Evolutionary conservation across 1,140 invertebrate species (phyloP).

Genomic region (Lordiphosa mommai): DNA sequence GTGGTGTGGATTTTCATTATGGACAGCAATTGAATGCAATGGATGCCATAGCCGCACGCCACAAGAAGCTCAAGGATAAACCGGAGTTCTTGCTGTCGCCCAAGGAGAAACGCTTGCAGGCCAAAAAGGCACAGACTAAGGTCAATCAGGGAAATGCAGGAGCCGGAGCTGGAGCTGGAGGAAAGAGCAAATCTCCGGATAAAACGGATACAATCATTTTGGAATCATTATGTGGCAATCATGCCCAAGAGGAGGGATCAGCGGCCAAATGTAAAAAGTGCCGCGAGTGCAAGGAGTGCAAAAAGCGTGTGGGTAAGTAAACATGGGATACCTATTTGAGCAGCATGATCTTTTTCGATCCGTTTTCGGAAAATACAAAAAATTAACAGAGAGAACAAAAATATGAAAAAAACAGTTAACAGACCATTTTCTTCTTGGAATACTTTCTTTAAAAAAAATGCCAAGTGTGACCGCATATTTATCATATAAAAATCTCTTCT

Average conservation of each 20-base stretch:
- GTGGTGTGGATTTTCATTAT: conserved; percentile 72
- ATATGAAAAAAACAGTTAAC: too few relatives aligned
- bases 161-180: background rate
- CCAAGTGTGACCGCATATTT: too few relatives aligned
- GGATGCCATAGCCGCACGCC: conserved; percentile 46
- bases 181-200: conserved; percentile 52
- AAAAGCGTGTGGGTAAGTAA: conserved; percentile 32
- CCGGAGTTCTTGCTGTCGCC: conserved; percentile 60
- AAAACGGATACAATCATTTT: conserved; percentile 20
- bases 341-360: too few relatives aligned
- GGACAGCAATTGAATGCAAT: conserved; percentile 60
- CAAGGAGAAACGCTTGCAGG: conserved; percentile 60
- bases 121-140: conserved; percentile 37
- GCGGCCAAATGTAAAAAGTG: conserved; percentile 25
- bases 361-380: too few relatives aligned
- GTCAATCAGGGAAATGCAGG: conserved; percentile 1
- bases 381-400: too few relatives aligned
- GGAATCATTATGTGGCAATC: too few relatives aligned
- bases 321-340: too few relatives aligned
- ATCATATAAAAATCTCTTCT: too few relatives aligned
- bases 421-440: too few relatives aligned
- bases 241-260: background rate
- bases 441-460: too few relatives aligned
- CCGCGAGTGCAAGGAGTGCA: conserved; percentile 38
- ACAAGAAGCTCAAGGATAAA: conserved; percentile 58